phyloP scores from a whole-genome alignment of 2,797 vertebrate species.

The Arctocebus calabarensis region DNA sequence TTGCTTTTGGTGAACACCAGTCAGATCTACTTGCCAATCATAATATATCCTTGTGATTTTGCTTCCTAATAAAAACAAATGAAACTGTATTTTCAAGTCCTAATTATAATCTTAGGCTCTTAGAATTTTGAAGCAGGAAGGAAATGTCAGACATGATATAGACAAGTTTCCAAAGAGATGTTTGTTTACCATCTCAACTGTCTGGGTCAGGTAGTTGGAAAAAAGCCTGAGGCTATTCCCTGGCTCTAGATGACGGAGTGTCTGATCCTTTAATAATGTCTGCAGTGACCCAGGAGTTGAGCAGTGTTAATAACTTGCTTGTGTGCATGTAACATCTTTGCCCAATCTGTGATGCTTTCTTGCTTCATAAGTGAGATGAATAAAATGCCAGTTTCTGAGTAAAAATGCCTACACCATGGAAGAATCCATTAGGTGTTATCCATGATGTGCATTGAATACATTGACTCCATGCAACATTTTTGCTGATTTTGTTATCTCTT shows the following conservation, averaged over 20 bases:
- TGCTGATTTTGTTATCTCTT: neutral
- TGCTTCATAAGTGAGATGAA: neutral
- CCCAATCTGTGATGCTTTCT: neutral
- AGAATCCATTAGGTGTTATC: neutral
- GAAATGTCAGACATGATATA: neutral
- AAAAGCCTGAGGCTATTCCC: neutral
- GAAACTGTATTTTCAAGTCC: neutral
- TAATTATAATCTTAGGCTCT: neutral
- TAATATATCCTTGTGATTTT: neutral
- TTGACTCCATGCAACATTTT: neutral
- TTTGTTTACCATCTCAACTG: neutral
- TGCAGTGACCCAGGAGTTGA: neutral
- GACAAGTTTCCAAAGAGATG: neutral
- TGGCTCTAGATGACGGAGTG: neutral
- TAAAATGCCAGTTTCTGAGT: neutral
- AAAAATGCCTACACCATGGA: neutral
- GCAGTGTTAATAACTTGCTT: neutral
- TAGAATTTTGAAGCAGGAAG: neutral
- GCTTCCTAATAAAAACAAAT: conserved; percentile 13
- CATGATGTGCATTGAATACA: neutral
- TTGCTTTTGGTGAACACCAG: neutral
- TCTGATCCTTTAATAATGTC: too few relatives aligned
- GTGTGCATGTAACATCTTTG: neutral
- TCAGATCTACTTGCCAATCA: neutral
- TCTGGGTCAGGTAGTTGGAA: neutral